Evolutionary conservation across 2,797 vertebrate species (phyloP).

Genomic region (Sebastolobus alascanus): DNA sequence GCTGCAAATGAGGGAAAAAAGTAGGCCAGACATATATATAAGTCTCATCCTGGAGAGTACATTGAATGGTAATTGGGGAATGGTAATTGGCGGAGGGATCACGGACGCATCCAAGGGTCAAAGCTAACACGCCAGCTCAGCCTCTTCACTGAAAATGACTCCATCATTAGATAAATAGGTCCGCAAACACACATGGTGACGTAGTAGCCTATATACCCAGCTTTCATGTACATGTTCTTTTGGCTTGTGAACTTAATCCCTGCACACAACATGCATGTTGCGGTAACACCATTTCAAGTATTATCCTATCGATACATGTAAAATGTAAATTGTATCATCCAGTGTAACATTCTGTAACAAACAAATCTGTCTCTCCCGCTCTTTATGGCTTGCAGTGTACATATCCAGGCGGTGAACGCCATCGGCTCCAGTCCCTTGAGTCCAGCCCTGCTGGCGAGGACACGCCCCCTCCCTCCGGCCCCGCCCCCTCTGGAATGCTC

Average conservation of each 20-base stretch:
- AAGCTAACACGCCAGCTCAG: slow-evolving; percentile 11
- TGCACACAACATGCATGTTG: neutral
- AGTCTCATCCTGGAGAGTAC: slow-evolving; percentile 25
- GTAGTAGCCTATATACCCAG: neutral
- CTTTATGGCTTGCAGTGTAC: slow-evolving; percentile 83
- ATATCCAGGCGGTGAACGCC: slow-evolving; percentile 94
- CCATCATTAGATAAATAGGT: slow-evolving; percentile 33
- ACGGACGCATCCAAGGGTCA: slow-evolving; percentile 16
- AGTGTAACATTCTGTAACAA: neutral
- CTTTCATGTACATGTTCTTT: neutral
- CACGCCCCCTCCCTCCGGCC: slow-evolving; percentile 92
- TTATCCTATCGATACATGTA: neutral
- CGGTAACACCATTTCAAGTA: neutral
- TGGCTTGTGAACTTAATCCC: neutral
- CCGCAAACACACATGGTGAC: neutral
- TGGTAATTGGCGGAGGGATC: slow-evolving; percentile 19
- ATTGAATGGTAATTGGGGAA: slow-evolving; percentile 27
- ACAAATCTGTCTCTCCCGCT: neutral
- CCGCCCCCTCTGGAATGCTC: slow-evolving; percentile 96
- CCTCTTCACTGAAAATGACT: slow-evolving; percentile 41
- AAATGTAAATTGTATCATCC: neutral
- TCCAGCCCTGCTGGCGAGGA: slow-evolving; percentile 89
- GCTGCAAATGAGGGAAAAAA: neutral
- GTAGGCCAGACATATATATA: slow-evolving; percentile 5
- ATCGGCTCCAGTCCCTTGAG: slow-evolving; percentile 93